Evolutionary conservation across 2,113 vertebrate species (phyloP).

Genomic region (Chrysemys picta): DNA sequence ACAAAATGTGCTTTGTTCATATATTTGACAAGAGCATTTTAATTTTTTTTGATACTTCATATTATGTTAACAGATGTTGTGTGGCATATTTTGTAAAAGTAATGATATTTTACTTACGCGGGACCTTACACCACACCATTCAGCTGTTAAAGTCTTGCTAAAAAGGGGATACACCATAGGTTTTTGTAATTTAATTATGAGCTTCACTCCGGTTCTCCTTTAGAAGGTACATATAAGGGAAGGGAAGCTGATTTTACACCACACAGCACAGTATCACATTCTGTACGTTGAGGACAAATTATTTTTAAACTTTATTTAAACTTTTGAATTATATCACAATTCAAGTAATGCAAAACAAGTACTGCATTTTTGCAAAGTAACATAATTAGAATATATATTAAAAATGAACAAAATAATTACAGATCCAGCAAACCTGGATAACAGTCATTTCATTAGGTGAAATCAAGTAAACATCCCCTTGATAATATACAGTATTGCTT

Average conservation of each 20-base stretch:
- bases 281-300: background rate
- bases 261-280: background rate
- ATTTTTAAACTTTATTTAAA: background rate
- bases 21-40: rapidly evolving
- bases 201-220: background rate
- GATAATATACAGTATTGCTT: background rate
- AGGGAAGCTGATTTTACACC: background rate
- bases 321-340: background rate
- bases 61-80: background rate
- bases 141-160: background rate
- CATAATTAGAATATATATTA: background rate
- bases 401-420: background rate
- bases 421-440: background rate
- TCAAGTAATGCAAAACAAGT: background rate
- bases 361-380: background rate
- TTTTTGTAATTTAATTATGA: constrained; percentile 42
- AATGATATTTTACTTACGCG: background rate
- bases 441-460: background rate
- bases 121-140: background rate
- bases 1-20: background rate
- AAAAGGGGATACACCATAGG: background rate
- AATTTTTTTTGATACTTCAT: background rate
- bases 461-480: background rate
- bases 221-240: background rate
- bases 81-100: background rate